Percentiles rank a stretch among this genome's conserved stretches.
Conservation (phyloP, 2,113 vertebrate species). For the Fulmarus glacialis region DNA sequence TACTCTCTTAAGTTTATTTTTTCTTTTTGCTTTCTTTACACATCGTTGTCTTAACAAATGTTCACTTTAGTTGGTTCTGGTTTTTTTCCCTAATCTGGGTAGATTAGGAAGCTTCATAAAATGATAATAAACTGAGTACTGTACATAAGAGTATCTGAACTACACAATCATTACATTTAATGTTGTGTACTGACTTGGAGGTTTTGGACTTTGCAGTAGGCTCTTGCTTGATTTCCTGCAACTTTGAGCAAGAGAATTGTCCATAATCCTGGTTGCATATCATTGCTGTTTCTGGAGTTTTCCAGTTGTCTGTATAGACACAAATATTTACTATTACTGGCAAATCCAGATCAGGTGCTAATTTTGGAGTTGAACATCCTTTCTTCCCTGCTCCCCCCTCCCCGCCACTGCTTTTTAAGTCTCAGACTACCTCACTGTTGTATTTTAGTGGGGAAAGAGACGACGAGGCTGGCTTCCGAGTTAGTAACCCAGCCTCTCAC, state of each 20-base stretch:
- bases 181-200: neutral
- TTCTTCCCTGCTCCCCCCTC: rapidly evolving
- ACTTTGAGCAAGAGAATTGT: neutral
- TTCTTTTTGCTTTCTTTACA: neutral
- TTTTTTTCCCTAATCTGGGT: neutral
- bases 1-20: neutral
- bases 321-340: neutral
- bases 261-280: neutral
- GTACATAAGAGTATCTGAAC: neutral
- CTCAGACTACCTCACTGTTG: neutral
- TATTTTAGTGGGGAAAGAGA: neutral
- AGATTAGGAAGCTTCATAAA: neutral
- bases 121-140: neutral
- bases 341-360: neutral
- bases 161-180: neutral
- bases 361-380: neutral
- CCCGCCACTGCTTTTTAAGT: neutral
- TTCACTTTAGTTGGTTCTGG: neutral
- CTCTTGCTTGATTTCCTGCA: neutral
- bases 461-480: neutral
- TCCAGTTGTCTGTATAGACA: neutral
- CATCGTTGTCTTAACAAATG: neutral
- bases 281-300: neutral
- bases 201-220: neutral
- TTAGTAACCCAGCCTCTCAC: neutral